phyloP scores from a whole-genome alignment of 2,888 invertebrate species.

The Colostygia pectinataria region DNA sequence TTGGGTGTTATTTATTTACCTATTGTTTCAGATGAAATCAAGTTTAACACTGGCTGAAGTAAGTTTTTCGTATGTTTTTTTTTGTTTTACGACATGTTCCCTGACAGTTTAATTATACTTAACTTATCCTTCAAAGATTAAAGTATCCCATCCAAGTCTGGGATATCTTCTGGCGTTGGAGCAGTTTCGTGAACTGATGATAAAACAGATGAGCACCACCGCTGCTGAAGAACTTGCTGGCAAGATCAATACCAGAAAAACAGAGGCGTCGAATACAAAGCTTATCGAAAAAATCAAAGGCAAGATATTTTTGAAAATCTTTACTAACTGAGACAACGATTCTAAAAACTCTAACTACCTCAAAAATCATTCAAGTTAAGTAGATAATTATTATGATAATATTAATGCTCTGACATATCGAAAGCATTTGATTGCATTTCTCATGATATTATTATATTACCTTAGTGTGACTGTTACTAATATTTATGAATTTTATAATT shows the following conservation, averaged over 20 bases:
- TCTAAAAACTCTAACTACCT: too few relatives aligned
- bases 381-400: too few relatives aligned
- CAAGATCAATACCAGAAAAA: conserved; percentile 65
- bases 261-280: conserved; percentile 68
- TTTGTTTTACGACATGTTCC: too few relatives aligned
- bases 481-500: too few relatives aligned
- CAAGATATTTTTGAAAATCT: conserved; percentile 31
- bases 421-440: not conserved
- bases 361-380: too few relatives aligned
- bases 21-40: conserved; percentile 45
- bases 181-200: conserved; percentile 64
- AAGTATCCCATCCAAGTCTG: conserved; percentile 34
- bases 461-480: too few relatives aligned
- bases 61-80: not conserved
- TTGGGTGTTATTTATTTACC: not conserved
- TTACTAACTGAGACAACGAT: not conserved
- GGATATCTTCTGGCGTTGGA: conserved; percentile 63
- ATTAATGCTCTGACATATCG: too few relatives aligned
- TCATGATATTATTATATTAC: too few relatives aligned
- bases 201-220: conserved; percentile 64
- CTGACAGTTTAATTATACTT: too few relatives aligned
- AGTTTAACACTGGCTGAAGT: conserved; percentile 19
- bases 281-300: conserved; percentile 65
- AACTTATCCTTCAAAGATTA: too few relatives aligned
- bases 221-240: conserved; percentile 73